A percentile compares a stretch with the other conserved stretches of the same genome.
phyloP scores from a whole-genome alignment of 2,797 vertebrate species.

The Hemitrygon akajei region DNA sequence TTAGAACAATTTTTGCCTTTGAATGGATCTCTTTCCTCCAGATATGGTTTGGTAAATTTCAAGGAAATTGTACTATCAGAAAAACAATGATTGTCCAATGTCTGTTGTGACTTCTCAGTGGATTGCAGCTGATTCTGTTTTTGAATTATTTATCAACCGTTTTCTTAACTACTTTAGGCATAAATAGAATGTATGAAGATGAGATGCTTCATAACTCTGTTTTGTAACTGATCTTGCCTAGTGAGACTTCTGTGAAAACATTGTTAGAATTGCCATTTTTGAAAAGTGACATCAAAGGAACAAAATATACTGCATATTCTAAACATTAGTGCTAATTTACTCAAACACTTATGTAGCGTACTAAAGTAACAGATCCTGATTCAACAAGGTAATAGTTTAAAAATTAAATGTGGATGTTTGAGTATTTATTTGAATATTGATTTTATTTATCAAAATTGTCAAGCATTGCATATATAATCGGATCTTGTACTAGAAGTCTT shows the following conservation, averaged over 20 bases:
- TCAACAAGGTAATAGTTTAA: not conserved
- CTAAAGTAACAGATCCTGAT: not conserved
- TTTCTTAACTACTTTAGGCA: not conserved
- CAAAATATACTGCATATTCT: not conserved
- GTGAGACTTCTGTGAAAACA: not conserved
- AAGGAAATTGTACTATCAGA: not conserved
- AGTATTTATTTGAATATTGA: not conserved
- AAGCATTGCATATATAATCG: not conserved
- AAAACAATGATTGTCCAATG: not conserved
- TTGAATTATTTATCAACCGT: not conserved
- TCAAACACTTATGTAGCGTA: not conserved
- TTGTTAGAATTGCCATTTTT: not conserved
- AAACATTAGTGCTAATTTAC: not conserved
- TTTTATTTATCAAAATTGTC: not conserved
- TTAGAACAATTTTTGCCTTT: not conserved
- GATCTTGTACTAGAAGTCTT: not conserved
- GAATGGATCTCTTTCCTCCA: too few species aligned
- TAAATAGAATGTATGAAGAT: not conserved
- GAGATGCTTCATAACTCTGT: not conserved
- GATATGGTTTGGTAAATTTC: not conserved
- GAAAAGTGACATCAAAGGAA: not conserved
- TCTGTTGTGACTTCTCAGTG: not conserved
- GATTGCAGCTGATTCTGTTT: not conserved
- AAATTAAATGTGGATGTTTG: not conserved
- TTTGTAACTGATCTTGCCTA: not conserved